Evolutionary conservation across 2,113 vertebrate genomes (phyloP).

Genomic region (Sprattus sprattus): DNA sequence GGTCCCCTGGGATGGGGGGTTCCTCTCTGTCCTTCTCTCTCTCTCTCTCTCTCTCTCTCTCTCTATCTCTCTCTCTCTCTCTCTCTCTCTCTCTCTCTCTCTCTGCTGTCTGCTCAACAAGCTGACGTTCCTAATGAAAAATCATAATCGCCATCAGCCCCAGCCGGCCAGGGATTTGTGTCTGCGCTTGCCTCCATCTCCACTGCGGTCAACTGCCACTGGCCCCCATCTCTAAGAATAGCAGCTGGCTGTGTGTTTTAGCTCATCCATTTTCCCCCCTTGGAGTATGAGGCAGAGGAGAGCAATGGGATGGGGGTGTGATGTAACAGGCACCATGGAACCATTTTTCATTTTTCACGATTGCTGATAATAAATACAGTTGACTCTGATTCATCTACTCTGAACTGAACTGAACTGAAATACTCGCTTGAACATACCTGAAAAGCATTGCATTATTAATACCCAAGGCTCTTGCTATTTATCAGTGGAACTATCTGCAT

Average conservation of each 20-base stretch:
- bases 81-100: neutral
- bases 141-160: neutral
- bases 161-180: neutral
- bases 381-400: neutral
- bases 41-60: neutral
- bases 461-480: neutral
- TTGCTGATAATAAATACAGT: neutral
- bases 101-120: neutral
- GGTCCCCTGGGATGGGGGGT: neutral
- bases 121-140: neutral
- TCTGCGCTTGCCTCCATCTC: neutral
- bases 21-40: neutral
- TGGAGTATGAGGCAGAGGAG: neutral
- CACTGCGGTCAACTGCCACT: neutral
- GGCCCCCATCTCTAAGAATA: constrained; percentile 8
- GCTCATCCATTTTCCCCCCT: neutral
- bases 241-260: neutral
- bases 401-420: neutral
- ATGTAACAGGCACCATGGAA: neutral
- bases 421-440: neutral
- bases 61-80: neutral
- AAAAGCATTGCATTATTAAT: neutral
- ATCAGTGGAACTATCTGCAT: neutral
- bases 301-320: neutral
- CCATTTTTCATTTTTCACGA: neutral